Percentiles rank a stretch among this genome's conserved stretches.
Conservation (phyloP, 2,797 vertebrate species). For the Epinephelus malabaricus region DNA sequence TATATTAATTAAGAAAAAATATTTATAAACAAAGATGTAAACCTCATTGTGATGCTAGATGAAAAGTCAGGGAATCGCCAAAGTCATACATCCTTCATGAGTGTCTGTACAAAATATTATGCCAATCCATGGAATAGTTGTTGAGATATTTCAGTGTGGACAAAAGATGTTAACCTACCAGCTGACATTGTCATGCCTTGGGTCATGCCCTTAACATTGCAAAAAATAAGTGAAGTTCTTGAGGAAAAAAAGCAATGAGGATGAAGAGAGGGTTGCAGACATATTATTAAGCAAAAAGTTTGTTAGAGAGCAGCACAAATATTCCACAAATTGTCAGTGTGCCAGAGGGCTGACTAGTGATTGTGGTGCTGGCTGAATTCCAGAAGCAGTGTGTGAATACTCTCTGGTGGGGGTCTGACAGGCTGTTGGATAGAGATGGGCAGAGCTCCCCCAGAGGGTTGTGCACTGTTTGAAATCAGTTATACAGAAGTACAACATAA, state of each 20-base stretch:
- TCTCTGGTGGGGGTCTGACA: slow-evolving; percentile 8
- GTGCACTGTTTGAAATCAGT: slow-evolving; percentile 15
- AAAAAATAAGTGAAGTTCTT: not conserved
- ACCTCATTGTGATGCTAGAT: too few relatives aligned
- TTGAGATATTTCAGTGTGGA: not conserved
- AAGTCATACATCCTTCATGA: not conserved
- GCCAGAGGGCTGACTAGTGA: slow-evolving; percentile 20
- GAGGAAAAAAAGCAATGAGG: not conserved
- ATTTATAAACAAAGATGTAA: too few relatives aligned
- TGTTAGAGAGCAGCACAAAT: not conserved
- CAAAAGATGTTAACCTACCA: not conserved
- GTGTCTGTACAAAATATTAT: not conserved
- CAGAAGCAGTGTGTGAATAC: slow-evolving; percentile 9
- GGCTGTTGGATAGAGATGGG: slow-evolving; percentile 2
- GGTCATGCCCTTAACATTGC: not conserved
- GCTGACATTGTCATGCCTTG: not conserved
- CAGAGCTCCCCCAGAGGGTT: slow-evolving; percentile 18
- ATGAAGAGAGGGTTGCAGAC: not conserved
- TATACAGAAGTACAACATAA: slow-evolving; percentile 21
- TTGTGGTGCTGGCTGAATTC: slow-evolving; percentile 12
- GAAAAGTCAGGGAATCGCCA: too few relatives aligned
- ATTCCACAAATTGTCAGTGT: slow-evolving; percentile 13
- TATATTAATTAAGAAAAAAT: too few relatives aligned
- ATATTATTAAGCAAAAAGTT: not conserved
- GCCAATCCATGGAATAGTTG: not conserved